Evolutionary conservation across 2,888 invertebrate species (phyloP).

Genomic region (Ophion costatus): DNA sequence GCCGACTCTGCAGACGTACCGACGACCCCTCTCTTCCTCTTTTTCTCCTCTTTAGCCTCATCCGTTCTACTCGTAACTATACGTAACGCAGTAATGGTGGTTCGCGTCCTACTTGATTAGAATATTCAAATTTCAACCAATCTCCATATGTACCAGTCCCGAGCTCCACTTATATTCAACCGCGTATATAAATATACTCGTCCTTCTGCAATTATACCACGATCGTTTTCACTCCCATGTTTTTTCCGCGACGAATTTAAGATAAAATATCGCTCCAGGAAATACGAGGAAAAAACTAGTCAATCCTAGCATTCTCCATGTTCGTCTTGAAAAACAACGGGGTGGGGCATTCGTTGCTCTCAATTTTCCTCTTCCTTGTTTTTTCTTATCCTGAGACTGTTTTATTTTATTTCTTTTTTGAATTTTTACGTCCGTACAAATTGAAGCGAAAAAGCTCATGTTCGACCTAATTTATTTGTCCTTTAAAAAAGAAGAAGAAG

Average conservation of each 20-base stretch:
- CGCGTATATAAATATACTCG: constrained; percentile 26
- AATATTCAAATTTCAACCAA: constrained; percentile 78
- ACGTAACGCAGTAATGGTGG: constrained; percentile 70
- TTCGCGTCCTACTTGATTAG: constrained; percentile 74
- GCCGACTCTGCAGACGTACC: constrained; percentile 36
- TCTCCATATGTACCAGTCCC: constrained; percentile 72
- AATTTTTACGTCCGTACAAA: background rate
- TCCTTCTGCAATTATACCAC: constrained; percentile 4
- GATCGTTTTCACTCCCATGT: background rate
- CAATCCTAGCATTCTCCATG: background rate
- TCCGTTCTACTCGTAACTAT: constrained; percentile 64
- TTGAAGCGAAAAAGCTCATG: background rate
- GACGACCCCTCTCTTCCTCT: constrained; percentile 1
- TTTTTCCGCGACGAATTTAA: constrained; percentile 19
- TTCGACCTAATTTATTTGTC: background rate
- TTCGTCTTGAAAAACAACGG: background rate
- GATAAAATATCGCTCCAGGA: background rate
- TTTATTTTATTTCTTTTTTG: background rate
- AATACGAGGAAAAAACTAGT: background rate
- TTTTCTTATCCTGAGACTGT: background rate
- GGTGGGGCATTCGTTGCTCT: background rate
- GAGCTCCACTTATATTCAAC: constrained; percentile 40
- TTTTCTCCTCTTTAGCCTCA: constrained; percentile 1
- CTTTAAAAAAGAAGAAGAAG: background rate
- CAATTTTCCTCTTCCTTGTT: background rate